Evolutionary conservation across 37 sponge, comb jelly and placozoan species (phyloP).

Genomic region (Crambe crambe): DNA sequence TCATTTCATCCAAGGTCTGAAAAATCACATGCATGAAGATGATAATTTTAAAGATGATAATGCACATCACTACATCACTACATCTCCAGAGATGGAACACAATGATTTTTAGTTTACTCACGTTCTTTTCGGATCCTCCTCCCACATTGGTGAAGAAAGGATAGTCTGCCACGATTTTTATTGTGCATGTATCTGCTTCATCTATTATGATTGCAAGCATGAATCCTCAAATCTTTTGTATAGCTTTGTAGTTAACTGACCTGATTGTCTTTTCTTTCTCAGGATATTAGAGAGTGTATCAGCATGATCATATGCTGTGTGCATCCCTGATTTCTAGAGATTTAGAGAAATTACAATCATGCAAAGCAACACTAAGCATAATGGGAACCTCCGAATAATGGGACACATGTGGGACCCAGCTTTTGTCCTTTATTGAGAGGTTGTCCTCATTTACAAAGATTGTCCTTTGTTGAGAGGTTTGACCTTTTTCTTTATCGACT

Average conservation of each 20-base stretch:
- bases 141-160: slow-evolving; percentile 29
- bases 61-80: no score
- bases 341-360: no score
- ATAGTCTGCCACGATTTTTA: slow-evolving; percentile 52
- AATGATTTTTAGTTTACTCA: slow-evolving; percentile 5
- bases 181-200: slow-evolving; percentile 37
- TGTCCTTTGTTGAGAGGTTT: no score
- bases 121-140: slow-evolving; percentile 19
- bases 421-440: no score
- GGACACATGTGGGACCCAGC: no score
- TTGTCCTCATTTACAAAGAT: no score
- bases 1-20: slow-evolving; percentile 53
- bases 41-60: background rate
- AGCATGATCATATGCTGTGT: background rate
- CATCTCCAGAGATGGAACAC: no score
- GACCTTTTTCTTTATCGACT: no score
- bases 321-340: no score
- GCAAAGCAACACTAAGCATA: no score
- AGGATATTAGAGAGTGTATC: background rate
- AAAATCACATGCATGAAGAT: background rate
- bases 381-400: no score
- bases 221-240: background rate
- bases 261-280: background rate
- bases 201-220: background rate
- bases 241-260: background rate